Evolutionary conservation across 2,113 vertebrate genomes (phyloP).

Genomic region (Paramisgurnus dabryanus): DNA sequence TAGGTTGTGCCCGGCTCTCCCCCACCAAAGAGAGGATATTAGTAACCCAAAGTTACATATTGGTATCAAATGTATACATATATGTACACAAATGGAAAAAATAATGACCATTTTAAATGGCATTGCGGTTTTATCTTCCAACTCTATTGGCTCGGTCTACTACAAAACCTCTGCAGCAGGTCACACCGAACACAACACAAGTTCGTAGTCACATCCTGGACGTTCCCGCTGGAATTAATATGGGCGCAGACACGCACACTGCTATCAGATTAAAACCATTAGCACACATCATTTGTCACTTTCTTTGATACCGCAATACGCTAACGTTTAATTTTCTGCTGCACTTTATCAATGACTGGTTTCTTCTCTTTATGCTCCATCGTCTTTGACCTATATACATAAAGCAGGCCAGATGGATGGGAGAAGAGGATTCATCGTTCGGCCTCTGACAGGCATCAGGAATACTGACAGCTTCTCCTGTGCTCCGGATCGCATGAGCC

Average conservation of each 20-base stretch:
- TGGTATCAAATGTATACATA: constrained; percentile 16
- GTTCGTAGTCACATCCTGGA: constrained; percentile 34
- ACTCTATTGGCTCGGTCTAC: constrained; percentile 61
- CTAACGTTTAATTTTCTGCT: constrained; percentile 76
- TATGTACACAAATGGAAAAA: constrained; percentile 65
- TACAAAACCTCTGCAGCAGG: constrained; percentile 59
- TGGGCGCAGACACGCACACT: constrained; percentile 52
- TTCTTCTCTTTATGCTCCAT: constrained; percentile 60
- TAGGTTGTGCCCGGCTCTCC: too few species aligned
- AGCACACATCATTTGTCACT: constrained; percentile 77
- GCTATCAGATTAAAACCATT: constrained; percentile 75
- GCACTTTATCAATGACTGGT: constrained; percentile 58
- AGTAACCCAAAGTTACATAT: too few species aligned
- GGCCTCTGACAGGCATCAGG: constrained; percentile 47
- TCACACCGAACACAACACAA: constrained; percentile 55
- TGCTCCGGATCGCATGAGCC: constrained; percentile 11
- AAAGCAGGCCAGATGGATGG: constrained; percentile 63
- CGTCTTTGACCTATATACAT: constrained; percentile 72
- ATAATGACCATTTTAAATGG: constrained; percentile 47
- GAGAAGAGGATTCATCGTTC: constrained; percentile 49
- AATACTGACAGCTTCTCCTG: constrained; percentile 46
- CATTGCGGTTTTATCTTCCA: constrained; percentile 61
- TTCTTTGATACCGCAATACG: constrained; percentile 73
- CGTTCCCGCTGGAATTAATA: constrained; percentile 65
- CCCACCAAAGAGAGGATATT: constrained; percentile 17